A percentile compares a stretch with the other conserved stretches of the same genome.
Conservation (phyloP, 2,797 vertebrate genomes). For the Monodelphis domestica region DNA sequence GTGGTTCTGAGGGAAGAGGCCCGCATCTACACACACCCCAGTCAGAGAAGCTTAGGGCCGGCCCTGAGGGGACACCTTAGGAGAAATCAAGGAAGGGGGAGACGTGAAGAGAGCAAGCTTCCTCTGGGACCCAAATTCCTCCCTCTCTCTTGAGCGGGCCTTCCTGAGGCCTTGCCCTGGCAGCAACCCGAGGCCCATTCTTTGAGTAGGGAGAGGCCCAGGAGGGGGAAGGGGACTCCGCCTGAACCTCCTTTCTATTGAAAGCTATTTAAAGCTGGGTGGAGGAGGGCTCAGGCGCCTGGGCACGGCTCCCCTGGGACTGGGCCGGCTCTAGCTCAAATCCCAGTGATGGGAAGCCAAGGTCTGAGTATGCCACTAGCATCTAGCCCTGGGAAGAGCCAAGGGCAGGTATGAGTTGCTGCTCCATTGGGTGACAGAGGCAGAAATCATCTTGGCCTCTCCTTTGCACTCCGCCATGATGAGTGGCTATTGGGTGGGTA, state of each 20-base stretch:
- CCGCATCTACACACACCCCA: background rate
- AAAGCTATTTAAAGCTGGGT: slow-evolving; percentile 74
- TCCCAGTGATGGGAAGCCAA: fast-evolving
- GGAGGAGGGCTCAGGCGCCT: slow-evolving; percentile 64
- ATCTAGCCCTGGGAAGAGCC: background rate
- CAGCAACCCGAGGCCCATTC: slow-evolving; percentile 37
- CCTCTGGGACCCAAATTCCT: slow-evolving; percentile 61
- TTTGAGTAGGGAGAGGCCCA: slow-evolving; percentile 71
- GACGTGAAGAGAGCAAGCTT: slow-evolving; percentile 28
- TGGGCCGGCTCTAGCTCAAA: fast-evolving
- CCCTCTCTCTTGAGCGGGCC: background rate
- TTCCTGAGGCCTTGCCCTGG: background rate
- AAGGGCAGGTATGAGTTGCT: background rate
- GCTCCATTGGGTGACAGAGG: no score
- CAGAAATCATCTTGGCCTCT: background rate
- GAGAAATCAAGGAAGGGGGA: background rate
- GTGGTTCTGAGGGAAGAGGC: background rate
- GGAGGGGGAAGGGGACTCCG: slow-evolving; percentile 78
- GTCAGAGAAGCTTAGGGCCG: background rate
- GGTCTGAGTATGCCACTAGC: background rate
- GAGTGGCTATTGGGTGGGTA: no score
- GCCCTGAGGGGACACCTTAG: background rate
- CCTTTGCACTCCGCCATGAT: background rate
- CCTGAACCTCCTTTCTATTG: slow-evolving; percentile 70
- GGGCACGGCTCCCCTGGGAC: slow-evolving; percentile 59